A percentile compares a stretch with the other conserved stretches of the same genome.
These are phyloP conservation scores for Monopis laevigella DNA, from an alignment of 2,888 invertebrate species.

Conservation along the genomic window DNA sequence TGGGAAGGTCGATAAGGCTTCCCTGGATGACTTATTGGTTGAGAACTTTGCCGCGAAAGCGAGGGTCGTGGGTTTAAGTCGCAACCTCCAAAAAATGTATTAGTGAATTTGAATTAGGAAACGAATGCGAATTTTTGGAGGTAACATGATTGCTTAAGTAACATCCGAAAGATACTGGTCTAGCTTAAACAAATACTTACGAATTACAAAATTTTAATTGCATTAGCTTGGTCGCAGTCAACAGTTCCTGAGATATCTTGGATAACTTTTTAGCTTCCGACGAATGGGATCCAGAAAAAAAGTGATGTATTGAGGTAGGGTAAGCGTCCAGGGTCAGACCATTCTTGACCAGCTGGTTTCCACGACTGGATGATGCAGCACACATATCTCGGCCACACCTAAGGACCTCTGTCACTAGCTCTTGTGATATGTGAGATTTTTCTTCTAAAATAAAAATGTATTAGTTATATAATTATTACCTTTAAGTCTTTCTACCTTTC, in stretches of 20 bases:
- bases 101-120: no score
- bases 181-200: no score
- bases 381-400: conserved; percentile 44
- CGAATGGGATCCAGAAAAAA: conserved; percentile 40
- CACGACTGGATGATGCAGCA: conserved; percentile 35
- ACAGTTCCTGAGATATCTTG: conserved; percentile 44
- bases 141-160: no score
- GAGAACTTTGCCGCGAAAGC: no score
- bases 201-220: conserved; percentile 45
- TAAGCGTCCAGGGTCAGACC: conserved; percentile 40
- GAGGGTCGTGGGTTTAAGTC: no score
- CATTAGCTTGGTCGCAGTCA: conserved; percentile 49
- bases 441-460: conserved; percentile 31
- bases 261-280: conserved; percentile 39
- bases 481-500: no score
- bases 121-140: no score
- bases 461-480: no score
- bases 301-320: conserved; percentile 43
- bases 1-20: no score
- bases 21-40: no score
- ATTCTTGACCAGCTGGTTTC: conserved; percentile 39
- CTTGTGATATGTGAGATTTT: conserved; percentile 59
- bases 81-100: no score
- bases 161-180: no score
- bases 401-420: conserved; percentile 60